A percentile compares a stretch with the other conserved stretches of the same genome.
Evolutionary conservation across 2,888 invertebrate genomes (phyloP).

Genomic region (Oscheius sp.): DNA sequence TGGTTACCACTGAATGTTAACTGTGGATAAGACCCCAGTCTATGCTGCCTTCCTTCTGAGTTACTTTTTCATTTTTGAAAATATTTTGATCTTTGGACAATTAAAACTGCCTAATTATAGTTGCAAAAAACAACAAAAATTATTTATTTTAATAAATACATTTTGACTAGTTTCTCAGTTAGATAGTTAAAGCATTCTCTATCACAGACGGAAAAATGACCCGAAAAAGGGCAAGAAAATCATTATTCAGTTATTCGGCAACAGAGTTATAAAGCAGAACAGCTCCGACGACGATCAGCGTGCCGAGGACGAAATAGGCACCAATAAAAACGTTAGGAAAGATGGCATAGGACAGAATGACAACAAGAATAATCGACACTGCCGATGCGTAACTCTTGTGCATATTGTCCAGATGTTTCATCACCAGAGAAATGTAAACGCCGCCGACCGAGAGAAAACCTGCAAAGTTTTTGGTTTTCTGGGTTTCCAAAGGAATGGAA

Average conservation of each 20-base stretch:
- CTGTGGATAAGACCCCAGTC: too few relatives aligned
- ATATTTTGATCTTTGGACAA: too few relatives aligned
- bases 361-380: conserved; percentile 66
- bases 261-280: conserved; percentile 70
- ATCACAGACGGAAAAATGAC: conserved; percentile 18
- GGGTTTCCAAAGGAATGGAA: too few relatives aligned
- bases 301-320: conserved; percentile 66
- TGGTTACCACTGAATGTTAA: too few relatives aligned
- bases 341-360: conserved; percentile 62
- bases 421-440: conserved; percentile 70
- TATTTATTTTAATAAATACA: too few relatives aligned
- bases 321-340: conserved; percentile 64
- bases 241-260: conserved; percentile 51
- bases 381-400: conserved; percentile 71
- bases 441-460: conserved; percentile 67
- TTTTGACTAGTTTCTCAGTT: too few relatives aligned
- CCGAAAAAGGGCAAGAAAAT: background rate
- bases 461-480: conserved; percentile 36
- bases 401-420: conserved; percentile 70
- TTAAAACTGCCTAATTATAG: too few relatives aligned
- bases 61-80: too few relatives aligned
- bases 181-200: conserved; percentile 25
- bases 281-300: conserved; percentile 64
- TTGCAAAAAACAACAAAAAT: too few relatives aligned
- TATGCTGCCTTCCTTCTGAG: too few relatives aligned